phyloP scores from a whole-genome alignment of 2,113 vertebrate genomes.

The Lophius piscatorius region DNA sequence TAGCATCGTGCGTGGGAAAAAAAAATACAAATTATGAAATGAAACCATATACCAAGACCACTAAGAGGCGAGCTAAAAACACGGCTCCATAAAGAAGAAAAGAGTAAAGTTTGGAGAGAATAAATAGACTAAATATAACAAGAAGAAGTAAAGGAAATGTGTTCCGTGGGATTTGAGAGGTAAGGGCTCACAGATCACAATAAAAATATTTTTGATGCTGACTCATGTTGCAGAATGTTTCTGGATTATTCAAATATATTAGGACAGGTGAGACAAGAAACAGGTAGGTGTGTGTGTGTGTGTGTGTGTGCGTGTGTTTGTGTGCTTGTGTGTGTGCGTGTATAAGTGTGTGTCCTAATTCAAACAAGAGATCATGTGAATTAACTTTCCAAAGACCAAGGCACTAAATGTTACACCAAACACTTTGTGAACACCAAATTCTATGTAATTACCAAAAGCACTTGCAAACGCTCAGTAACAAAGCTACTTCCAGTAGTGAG shows the following conservation, averaged over 20 bases:
- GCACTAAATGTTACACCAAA: constrained; percentile 64
- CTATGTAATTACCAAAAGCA: no score
- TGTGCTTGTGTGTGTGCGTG: no score
- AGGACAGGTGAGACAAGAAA: constrained; percentile 30
- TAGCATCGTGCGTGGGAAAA: constrained; percentile 21
- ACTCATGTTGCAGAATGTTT: constrained; percentile 20
- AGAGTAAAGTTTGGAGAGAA: constrained; percentile 21
- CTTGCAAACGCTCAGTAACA: constrained; percentile 22
- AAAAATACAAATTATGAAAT: constrained; percentile 21
- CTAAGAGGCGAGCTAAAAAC: constrained; percentile 1
- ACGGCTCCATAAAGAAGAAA: constrained; percentile 39
- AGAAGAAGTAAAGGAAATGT: background rate
- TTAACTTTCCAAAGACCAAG: constrained; percentile 58
- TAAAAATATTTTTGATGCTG: constrained; percentile 14
- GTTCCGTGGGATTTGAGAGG: constrained; percentile 13
- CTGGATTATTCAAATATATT: constrained; percentile 10
- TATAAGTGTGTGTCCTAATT: constrained; percentile 28
- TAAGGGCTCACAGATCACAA: background rate
- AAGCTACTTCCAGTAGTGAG: constrained; percentile 9
- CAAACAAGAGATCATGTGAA: constrained; percentile 49
- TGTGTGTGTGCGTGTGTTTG: no score
- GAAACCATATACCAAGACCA: constrained; percentile 33
- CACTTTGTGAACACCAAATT: no score
- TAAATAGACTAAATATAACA: constrained; percentile 40
- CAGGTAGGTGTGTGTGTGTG: no score